Evolutionary conservation across 2,113 vertebrate species (phyloP), one percentile per base, ranked within the genome.

Genomic region (Myrmecophaga tridactyla): DNA sequence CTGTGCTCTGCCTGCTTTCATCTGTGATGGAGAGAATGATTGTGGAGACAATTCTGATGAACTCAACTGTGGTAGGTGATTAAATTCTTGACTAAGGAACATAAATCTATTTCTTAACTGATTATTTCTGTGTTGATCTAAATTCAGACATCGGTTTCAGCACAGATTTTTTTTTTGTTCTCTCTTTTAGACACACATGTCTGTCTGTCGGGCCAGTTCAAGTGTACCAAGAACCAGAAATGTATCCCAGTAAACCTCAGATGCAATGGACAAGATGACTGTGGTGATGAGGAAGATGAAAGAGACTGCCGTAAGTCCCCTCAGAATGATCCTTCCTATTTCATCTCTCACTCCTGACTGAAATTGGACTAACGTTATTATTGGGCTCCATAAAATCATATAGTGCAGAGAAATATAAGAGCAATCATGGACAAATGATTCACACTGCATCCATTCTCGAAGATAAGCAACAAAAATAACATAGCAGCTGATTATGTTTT

Each of bases 31-130:
- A 94, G 99, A 99, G 89, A 99, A 99, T 9, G 99, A 99, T 78
- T 99, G 99, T 95, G 99, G 99, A 20, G 99, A 99, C 98, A 99
- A 99, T 96, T 99, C 99, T 3, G 99, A 99, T 91, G 99, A 99
- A 92, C 98, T 99, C 46, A 99, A 99, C 98, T 99, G 99, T 85
- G 99, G 99, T 99, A 97, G 96, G 99, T 97, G 89, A 48, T 94
- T 83, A 46, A n/a, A 39, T 46, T 41, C 69, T 65, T 76, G 51
- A 31, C 18, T 39, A 36, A 51, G 86, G 76, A 75, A 73, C 27
- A 7, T 10, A 25, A 48, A 53, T 36, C 4, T 60, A 2, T 76
- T 91, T 67, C 51, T 91, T 87, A 84, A 56, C 46, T 60, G 53
- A 73, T 83, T 81, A 83, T 87, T 13, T 43, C 27, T 56, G 7